Evolutionary conservation across 2,888 invertebrate species (phyloP), one percentile per base, ranked within the genome.

Genomic region (Cartodere bifasciata): DNA sequence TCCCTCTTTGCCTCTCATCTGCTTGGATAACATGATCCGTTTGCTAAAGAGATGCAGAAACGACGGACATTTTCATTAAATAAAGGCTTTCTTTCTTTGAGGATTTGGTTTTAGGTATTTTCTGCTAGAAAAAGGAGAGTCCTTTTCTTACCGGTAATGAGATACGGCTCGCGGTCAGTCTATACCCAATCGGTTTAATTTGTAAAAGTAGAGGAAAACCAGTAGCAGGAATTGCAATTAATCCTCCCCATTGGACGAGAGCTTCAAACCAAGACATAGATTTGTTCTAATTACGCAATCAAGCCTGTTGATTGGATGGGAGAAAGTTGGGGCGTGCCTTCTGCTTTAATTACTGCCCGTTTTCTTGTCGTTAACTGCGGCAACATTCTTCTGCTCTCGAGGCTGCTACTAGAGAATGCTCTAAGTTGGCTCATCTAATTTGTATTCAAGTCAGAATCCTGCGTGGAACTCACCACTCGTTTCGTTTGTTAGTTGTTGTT

Each of bases 271-370:
- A 33, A 37, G 33, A 36, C 32, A 33, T 27, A 33, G 37, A 14
- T 23, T 24, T 36, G 36, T 36, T 36, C 36, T 36, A 36, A 36
- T 36, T 36, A 36, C 33, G 34, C 36, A 36, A 36, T 36, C 36
- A 36, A 36, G 30, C 17, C 17, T 15, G 12, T n/a, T 30, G 27
- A 36, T 36, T 36, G 36, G 36, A 16, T 26, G 9, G 12, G 11
- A 7, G 22, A 12, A 4, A 4, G 16, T 7, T 17, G 36, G 36
- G 33, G 36, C 13, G 24, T 28, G 23, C 10, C n/a, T 22, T 14
- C 30, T 27, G 36, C 33, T 36, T 36, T 36, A 36, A 36, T 36
- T 36, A 36, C 36, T 36, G 33, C 23, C 26, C 36, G 31, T 9
- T 12, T 6, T 22, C 24, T 31, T 31, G 31, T 31, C 31, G 31